Conservation (phyloP, 2,888 invertebrate species). For the Himalopsyche anomala region DNA sequence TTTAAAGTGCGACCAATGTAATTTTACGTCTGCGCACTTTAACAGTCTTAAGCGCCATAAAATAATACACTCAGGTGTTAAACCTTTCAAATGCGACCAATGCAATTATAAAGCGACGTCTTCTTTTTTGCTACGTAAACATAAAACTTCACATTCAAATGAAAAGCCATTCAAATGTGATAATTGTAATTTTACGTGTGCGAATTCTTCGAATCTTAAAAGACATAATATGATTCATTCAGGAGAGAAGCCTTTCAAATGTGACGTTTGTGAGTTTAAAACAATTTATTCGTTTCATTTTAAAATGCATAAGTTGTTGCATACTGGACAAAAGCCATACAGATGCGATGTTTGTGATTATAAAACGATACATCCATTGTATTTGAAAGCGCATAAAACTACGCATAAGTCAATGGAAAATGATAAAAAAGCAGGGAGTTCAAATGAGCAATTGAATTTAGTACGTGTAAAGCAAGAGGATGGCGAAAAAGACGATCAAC, state of each 20-base stretch:
- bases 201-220: not conserved
- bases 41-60: not conserved
- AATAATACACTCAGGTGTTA: not conserved
- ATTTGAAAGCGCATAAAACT: no score
- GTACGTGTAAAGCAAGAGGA: no score
- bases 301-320: no score
- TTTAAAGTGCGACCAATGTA: not conserved
- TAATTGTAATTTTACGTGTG: not conserved
- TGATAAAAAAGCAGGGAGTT: no score
- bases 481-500: no score
- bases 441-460: no score
- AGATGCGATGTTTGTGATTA: no score
- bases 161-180: slow-evolving; percentile 1
- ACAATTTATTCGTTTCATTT: no score
- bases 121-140: not conserved
- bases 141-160: not conserved
- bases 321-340: no score
- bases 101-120: not conserved
- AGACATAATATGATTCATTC: not conserved
- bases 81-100: not conserved
- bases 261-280: no score
- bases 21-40: not conserved
- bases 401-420: no score
- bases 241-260: not conserved
- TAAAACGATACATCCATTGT: no score